These are phyloP conservation scores for Lutraria rhynchaena DNA, from an alignment of 1,140 invertebrate genomes.

Conservation along the genomic window DNA sequence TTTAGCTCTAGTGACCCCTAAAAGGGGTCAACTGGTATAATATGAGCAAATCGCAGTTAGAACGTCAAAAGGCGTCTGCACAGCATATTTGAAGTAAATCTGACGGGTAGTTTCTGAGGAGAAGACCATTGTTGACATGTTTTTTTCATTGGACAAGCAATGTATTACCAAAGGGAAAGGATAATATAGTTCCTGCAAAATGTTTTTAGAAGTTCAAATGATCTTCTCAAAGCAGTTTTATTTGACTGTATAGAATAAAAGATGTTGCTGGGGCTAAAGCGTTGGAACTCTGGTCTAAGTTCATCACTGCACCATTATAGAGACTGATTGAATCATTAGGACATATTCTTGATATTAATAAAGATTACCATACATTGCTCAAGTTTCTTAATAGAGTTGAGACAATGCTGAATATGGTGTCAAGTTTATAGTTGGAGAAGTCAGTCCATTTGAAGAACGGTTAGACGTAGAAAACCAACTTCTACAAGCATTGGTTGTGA, in stretches of 20 bases:
- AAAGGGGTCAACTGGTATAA: too few relatives aligned
- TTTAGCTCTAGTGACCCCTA: too few relatives aligned
- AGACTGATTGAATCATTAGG: constrained; percentile 39
- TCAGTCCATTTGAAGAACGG: neutral
- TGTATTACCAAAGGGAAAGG: constrained; percentile 30
- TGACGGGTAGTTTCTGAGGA: too few relatives aligned
- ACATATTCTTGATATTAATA: constrained; percentile 55
- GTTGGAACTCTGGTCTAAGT: constrained; percentile 51
- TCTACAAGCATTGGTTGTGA: neutral
- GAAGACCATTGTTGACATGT: too few relatives aligned
- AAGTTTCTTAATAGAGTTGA: constrained; percentile 25
- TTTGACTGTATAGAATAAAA: constrained; percentile 26
- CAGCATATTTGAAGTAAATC: too few relatives aligned
- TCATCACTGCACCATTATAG: constrained; percentile 58
- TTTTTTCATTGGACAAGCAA: constrained; percentile 21
- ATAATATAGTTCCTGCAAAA: constrained; percentile 28
- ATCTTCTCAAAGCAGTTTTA: constrained; percentile 40
- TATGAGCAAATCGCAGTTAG: too few relatives aligned
- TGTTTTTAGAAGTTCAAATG: constrained; percentile 20
- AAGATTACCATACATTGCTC: neutral
- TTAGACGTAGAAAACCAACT: too few relatives aligned
- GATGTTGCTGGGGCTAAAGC: constrained; percentile 52
- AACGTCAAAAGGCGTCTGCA: too few relatives aligned
- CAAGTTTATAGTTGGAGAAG: constrained; percentile 31
- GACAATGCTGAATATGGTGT: neutral